A percentile compares a stretch with the other conserved stretches of the same genome.
phyloP scores from a whole-genome alignment of 2,797 vertebrate species.

The Amblyopsis hoosieri region DNA sequence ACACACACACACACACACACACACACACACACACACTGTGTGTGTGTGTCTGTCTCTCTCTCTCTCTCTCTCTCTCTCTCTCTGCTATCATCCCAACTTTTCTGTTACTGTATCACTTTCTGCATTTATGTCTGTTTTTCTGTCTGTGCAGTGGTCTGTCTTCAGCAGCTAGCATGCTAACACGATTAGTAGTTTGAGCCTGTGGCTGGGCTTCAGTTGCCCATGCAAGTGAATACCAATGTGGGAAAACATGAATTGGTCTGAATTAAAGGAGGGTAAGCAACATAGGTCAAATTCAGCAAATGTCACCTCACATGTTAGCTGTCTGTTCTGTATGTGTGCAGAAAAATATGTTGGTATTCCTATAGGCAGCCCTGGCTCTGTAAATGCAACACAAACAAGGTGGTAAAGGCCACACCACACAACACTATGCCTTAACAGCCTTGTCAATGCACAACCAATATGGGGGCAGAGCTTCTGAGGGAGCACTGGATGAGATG shows the following conservation, averaged over 20 bases:
- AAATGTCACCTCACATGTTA: too few species aligned
- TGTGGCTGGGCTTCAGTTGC: constrained; percentile 16
- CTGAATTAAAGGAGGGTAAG: constrained; percentile 19
- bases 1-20: constrained; percentile 43
- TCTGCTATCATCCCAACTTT: neutral
- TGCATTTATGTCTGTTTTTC: neutral
- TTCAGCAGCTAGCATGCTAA: constrained; percentile 20
- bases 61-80: neutral
- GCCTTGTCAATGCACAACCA: too few species aligned
- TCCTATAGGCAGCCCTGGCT: too few species aligned
- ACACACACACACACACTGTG: constrained; percentile 33
- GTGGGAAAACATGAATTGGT: constrained; percentile 31
- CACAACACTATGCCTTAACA: too few species aligned
- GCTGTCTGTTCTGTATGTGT: too few species aligned
- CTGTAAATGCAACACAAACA: too few species aligned
- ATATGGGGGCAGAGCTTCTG: too few species aligned
- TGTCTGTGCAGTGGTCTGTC: neutral
- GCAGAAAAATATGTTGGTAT: too few species aligned
- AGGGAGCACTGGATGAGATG: too few species aligned
- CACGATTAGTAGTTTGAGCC: constrained; percentile 13
- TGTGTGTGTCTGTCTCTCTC: neutral
- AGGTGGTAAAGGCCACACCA: too few species aligned
- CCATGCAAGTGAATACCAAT: constrained; percentile 56
- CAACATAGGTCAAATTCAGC: too few species aligned
- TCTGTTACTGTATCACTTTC: neutral